Evolutionary conservation across 1,140 invertebrate species (phyloP).

Genomic region (Oreohelix idahoensis): DNA sequence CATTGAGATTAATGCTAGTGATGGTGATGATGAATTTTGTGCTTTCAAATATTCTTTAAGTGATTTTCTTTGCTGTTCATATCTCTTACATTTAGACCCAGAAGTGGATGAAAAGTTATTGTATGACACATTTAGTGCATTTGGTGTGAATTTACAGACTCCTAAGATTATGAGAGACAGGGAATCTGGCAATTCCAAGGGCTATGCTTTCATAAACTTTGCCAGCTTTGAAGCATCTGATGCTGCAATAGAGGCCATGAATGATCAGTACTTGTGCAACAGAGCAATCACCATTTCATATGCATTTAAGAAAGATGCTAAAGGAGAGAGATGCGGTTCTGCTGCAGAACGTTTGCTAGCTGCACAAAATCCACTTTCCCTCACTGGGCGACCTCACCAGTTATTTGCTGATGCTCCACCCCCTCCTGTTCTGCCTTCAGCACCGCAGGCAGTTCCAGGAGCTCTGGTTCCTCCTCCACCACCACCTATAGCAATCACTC

Average conservation of each 20-base stretch:
- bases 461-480: conserved; percentile 57
- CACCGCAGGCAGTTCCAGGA: conserved; percentile 45
- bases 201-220: conserved; percentile 99
- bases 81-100: conserved; percentile 99
- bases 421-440: conserved; percentile 58
- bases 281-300: conserved; percentile 98
- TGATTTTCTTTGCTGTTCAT: too few relatives aligned
- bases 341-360: conserved; percentile 97
- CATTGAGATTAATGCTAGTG: too few relatives aligned
- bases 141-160: conserved; percentile 99
- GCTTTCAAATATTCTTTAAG: too few relatives aligned
- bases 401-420: conserved; percentile 94
- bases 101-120: conserved; percentile 99
- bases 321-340: conserved; percentile 98
- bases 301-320: conserved; percentile 99
- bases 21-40: too few relatives aligned
- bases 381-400: conserved; percentile 97
- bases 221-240: conserved; percentile 99
- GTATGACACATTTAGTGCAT: conserved; percentile 99
- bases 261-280: conserved; percentile 99
- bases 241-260: conserved; percentile 99
- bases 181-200: conserved; percentile 98
- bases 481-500: conserved; percentile 70
- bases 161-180: conserved; percentile 99
- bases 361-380: conserved; percentile 96